Evolutionary conservation across 2,797 vertebrate genomes (phyloP).

Genomic region (Valencia hispanica): DNA sequence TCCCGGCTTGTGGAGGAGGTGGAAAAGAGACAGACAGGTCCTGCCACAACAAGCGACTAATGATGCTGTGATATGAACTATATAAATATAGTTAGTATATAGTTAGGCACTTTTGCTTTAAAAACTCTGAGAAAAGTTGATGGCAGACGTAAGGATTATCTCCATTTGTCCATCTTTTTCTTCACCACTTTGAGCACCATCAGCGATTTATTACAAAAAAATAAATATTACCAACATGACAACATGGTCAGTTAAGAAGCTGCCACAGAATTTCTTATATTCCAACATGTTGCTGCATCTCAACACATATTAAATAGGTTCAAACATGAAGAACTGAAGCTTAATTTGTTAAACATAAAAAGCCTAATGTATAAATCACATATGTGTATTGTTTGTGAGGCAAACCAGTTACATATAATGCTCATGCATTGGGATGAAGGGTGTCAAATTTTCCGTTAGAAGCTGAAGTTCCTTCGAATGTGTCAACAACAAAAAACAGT

Average conservation of each 20-base stretch:
- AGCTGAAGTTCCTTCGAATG: too few relatives aligned
- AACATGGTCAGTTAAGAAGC: too few relatives aligned
- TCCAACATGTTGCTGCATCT: too few relatives aligned
- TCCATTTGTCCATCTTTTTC: background rate
- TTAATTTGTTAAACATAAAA: background rate
- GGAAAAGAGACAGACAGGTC: constrained; percentile 44
- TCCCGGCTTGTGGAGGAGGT: constrained; percentile 37
- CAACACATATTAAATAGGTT: too few relatives aligned
- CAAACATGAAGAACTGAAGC: too few relatives aligned
- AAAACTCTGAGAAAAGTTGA: background rate
- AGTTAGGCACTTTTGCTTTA: constrained; percentile 7
- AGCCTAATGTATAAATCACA: background rate
- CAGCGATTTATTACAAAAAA: background rate
- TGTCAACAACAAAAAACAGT: too few relatives aligned
- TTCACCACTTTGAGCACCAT: background rate
- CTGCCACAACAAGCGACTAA: constrained; percentile 35
- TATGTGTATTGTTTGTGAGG: background rate
- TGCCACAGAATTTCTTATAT: too few relatives aligned
- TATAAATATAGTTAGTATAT: constrained; percentile 25
- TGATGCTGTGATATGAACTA: constrained; percentile 20
- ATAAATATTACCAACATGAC: background rate
- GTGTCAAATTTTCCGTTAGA: too few relatives aligned
- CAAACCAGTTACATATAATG: background rate
- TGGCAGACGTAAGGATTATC: background rate
- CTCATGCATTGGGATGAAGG: background rate